These are phyloP conservation scores for Priocnemis perturbator DNA, from an alignment of 2,888 invertebrate genomes.

Conservation along the genomic window DNA sequence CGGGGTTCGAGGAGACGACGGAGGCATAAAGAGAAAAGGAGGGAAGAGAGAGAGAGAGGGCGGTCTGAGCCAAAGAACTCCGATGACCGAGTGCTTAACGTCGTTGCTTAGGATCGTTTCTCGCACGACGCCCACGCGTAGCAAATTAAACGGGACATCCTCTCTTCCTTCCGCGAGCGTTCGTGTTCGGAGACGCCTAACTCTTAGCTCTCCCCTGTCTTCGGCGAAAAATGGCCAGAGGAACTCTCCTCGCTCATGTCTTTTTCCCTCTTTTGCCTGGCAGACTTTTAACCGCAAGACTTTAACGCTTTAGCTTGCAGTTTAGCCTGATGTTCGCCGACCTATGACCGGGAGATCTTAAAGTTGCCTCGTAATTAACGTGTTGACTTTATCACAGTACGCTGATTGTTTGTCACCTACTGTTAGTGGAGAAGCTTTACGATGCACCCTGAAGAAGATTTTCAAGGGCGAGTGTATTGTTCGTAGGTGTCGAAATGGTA, in stretches of 20 bases:
- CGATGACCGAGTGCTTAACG: constrained; percentile 68
- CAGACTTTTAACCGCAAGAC: too few species aligned
- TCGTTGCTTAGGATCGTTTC: constrained; percentile 55
- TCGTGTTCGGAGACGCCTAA: constrained; percentile 55
- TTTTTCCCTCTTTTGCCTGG: too few species aligned
- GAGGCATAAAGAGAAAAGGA: constrained; percentile 17
- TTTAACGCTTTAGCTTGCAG: too few species aligned
- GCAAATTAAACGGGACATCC: constrained; percentile 68
- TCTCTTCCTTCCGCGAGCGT: constrained; percentile 70
- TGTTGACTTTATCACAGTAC: too few species aligned
- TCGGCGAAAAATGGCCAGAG: neutral
- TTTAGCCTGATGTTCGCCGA: too few species aligned
- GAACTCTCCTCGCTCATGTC: constrained; percentile 1
- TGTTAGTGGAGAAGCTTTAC: too few species aligned
- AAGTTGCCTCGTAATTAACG: too few species aligned
- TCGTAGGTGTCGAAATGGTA: too few species aligned
- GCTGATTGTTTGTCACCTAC: too few species aligned
- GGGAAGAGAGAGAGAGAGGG: constrained; percentile 15
- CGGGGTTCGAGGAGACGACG: constrained; percentile 18
- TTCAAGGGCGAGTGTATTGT: too few species aligned
- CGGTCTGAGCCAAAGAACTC: constrained; percentile 67
- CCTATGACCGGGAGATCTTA: too few species aligned
- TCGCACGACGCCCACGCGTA: constrained; percentile 63
- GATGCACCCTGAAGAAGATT: too few species aligned
- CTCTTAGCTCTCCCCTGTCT: constrained; percentile 20